Base-by-base conservation (phyloP, 2,888 invertebrate species). In the Plutella xylostella region DNA sequence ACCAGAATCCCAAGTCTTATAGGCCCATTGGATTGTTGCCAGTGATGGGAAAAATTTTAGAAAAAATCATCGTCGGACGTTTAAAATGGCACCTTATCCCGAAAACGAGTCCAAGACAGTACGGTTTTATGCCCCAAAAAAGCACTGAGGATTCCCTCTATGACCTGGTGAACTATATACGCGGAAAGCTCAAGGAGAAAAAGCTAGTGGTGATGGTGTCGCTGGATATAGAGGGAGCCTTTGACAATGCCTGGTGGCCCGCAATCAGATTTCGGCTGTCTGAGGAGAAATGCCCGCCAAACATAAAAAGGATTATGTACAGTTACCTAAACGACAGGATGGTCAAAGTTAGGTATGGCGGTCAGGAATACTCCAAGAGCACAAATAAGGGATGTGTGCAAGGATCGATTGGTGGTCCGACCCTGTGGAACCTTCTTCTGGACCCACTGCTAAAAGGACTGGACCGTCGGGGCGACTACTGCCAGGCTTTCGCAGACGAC, bases 191-290 rank as follows among this genome's bases (percentile, higher is more conserved):
- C 1, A 15, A 35, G 0, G 3, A 12, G 12, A 46, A 43, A 14
- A 38, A 43, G 12, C 17, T 44, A 11, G 22, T 39, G 2, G 22
- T 28, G 4, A 11, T 45, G 21, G 25, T 45, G 1, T 45, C 48
- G 3, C 22, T 48, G 19, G 48, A 48, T 25, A 47, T 46, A 42
- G 43, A 46, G 42, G 42, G 42, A 14, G 57, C 54, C 18, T 56
- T 57, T 28, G 55, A 57, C 48, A 12, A 30, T 4, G 40, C 45
- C 2, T 45, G 45, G 45, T 45, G 45, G 45, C 45, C 45, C 9
- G 46, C 39, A 0, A 20, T 46, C 7, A 18, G 9, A 22, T 2
- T 7, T 6, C 19, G 35, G 22, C 37, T 46, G 28, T 21, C 30
- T 9, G 33, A 35, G 11, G 22, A 42, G n/a, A 6, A 11, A 0